A percentile compares a stretch with the other conserved stretches of the same genome.
Evolutionary conservation across 1,140 invertebrate genomes (phyloP).

Genomic region (Sarcophaga peregrina): DNA sequence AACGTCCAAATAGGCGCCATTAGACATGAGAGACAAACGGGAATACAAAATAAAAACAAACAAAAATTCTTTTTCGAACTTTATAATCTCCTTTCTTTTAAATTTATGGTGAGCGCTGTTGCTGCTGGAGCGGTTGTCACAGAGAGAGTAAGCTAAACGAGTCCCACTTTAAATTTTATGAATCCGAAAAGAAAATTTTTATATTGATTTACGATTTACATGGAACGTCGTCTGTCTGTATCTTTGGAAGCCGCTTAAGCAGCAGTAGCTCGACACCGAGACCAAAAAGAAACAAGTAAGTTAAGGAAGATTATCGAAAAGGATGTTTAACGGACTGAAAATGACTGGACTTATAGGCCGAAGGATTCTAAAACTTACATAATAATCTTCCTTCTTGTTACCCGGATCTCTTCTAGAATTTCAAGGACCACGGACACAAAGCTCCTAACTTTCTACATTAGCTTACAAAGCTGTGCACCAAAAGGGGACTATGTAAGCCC

Average conservation of each 20-base stretch:
- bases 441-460: too few species aligned
- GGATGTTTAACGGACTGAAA: too few species aligned
- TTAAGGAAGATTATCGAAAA: not conserved
- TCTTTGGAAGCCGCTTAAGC: slow-evolving; percentile 33
- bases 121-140: slow-evolving; percentile 38
- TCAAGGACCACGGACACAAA: too few species aligned
- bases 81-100: slow-evolving; percentile 13
- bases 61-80: not conserved
- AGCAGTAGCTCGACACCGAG: slow-evolving; percentile 32
- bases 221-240: too few species aligned
- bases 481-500: too few species aligned
- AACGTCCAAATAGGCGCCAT: not conserved
- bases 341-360: too few species aligned
- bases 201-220: too few species aligned
- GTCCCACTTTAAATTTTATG: not conserved
- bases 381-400: too few species aligned
- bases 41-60: too few species aligned
- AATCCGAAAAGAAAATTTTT: not conserved
- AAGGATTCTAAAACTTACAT: too few species aligned
- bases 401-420: too few species aligned
- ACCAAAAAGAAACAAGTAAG: slow-evolving; percentile 30
- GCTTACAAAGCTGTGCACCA: too few species aligned
- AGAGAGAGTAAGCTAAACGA: not conserved
- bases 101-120: slow-evolving; percentile 45
- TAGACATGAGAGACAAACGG: not conserved